Evolutionary conservation across 2,797 vertebrate genomes (phyloP).

Genomic region (Rhinichthys osculus): DNA sequence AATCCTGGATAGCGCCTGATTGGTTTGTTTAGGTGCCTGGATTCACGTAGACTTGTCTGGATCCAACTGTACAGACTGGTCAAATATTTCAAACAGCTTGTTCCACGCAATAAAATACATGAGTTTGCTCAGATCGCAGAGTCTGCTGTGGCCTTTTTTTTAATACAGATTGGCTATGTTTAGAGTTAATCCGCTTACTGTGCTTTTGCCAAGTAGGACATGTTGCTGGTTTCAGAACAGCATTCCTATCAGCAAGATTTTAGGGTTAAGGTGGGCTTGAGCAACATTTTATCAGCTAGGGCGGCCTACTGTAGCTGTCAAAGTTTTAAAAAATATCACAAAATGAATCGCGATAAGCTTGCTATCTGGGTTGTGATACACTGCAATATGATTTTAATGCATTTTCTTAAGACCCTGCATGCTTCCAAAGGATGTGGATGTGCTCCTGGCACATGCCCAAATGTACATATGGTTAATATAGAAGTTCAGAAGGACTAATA

Average conservation of each 20-base stretch:
- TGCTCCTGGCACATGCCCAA: not conserved
- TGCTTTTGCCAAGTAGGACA: conserved; percentile 8
- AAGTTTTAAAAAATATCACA: not conserved
- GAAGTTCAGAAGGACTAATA: not conserved
- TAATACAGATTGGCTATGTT: not conserved
- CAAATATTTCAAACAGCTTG: not conserved
- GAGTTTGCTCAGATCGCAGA: not conserved
- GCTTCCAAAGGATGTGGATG: not conserved
- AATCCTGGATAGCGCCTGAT: not conserved
- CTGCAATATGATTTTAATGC: not conserved
- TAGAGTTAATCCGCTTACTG: not conserved
- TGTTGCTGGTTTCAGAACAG: not conserved
- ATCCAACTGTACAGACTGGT: not conserved
- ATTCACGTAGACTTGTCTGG: not conserved
- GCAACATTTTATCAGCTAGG: not conserved
- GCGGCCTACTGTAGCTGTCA: not conserved
- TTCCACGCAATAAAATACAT: not conserved
- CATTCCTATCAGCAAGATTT: not conserved
- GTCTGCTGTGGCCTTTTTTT: not conserved
- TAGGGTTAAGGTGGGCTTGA: not conserved
- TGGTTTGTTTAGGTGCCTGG: not conserved
- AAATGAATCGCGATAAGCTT: not conserved
- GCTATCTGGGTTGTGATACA: not conserved
- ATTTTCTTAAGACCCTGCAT: not conserved
- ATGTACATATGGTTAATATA: not conserved